These are phyloP conservation scores for Lepidurus arcticus DNA, from an alignment of 1,140 invertebrate species.

Conservation along the genomic window DNA sequence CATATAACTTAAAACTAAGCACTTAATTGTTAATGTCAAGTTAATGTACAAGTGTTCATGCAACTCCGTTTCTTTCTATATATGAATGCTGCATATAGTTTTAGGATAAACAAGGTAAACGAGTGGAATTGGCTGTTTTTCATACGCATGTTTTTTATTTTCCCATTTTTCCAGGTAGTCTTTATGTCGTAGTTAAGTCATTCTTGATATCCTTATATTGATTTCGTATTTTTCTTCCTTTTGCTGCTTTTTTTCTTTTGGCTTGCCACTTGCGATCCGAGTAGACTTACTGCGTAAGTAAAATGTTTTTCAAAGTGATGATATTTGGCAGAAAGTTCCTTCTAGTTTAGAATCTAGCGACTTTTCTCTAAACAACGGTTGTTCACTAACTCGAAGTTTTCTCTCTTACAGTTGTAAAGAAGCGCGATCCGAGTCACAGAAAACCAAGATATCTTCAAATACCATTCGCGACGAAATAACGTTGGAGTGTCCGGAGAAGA, in stretches of 20 bases:
- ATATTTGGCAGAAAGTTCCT: not conserved
- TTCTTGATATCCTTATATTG: not conserved
- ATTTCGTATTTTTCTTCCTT: not conserved
- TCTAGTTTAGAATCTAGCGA: not conserved
- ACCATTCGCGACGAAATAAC: not conserved
- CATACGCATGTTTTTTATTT: not conserved
- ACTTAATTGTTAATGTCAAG: not conserved
- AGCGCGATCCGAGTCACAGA: not conserved
- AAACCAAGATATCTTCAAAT: not conserved
- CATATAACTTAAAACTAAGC: not conserved
- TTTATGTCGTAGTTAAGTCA: not conserved
- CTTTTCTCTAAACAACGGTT: not conserved
- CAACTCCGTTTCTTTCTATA: not conserved
- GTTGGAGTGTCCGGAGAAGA: conserved; percentile 6
- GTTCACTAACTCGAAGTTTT: not conserved
- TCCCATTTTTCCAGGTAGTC: not conserved
- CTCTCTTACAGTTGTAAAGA: not conserved
- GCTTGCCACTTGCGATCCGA: not conserved
- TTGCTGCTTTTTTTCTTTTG: not conserved
- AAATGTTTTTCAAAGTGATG: not conserved
- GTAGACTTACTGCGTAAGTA: not conserved
- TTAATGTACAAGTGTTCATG: not conserved
- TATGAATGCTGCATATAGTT: conserved; percentile 15
- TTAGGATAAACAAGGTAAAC: conserved; percentile 10
- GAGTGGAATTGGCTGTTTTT: conserved; percentile 9